These are phyloP conservation scores for Tiaroga cobitis DNA, from an alignment of 2,797 vertebrate species.

Conservation along the genomic window DNA sequence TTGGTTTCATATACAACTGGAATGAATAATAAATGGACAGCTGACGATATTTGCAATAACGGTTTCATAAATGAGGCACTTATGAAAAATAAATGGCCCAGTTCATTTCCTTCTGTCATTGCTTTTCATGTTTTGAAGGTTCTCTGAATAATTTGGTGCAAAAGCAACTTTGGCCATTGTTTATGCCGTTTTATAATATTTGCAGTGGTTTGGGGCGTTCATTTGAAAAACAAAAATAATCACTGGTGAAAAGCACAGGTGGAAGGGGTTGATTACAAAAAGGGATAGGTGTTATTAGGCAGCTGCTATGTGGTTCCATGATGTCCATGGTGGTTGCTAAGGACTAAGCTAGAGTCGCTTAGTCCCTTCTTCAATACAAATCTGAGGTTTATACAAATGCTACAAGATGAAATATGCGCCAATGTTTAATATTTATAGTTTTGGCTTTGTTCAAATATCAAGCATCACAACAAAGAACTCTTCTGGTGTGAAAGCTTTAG, in stretches of 20 bases:
- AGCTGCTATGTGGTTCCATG: neutral
- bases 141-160: constrained; percentile 51
- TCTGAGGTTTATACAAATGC: neutral
- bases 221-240: neutral
- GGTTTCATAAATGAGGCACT: constrained; percentile 69
- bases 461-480: neutral
- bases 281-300: neutral
- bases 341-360: neutral
- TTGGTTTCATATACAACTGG: constrained; percentile 68
- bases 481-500: constrained; percentile 12
- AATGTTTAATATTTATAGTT: neutral
- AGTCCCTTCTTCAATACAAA: neutral
- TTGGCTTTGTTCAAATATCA: neutral
- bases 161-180: constrained; percentile 33
- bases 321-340: neutral
- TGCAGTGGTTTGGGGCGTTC: neutral
- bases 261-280: neutral
- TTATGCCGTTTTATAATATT: neutral
- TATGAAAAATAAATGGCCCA: constrained; percentile 71
- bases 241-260: neutral
- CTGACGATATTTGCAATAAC: constrained; percentile 75
- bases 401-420: neutral
- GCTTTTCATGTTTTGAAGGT: constrained; percentile 57
- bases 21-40: constrained; percentile 76
- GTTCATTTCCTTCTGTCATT: constrained; percentile 65